Conservation (phyloP, 2,797 vertebrate genomes). For the Cetoscarus ocellatus region DNA sequence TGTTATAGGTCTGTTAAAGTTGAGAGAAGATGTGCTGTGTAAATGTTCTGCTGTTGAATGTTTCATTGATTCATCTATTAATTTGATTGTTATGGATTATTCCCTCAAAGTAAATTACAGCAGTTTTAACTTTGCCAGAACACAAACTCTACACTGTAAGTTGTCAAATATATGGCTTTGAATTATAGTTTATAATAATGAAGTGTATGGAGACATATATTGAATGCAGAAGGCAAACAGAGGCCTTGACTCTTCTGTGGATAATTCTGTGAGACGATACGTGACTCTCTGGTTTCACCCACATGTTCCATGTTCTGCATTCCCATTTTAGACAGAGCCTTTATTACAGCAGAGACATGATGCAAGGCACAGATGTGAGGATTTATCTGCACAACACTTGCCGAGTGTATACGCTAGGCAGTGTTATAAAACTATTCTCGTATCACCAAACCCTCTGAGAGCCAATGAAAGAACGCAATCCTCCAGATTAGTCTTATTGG, state of each 20-base stretch:
- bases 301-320: constrained; percentile 49
- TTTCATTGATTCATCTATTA: too few species aligned
- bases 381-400: constrained; percentile 52
- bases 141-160: too few species aligned
- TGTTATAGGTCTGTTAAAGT: too few species aligned
- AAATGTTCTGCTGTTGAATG: too few species aligned
- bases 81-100: too few species aligned
- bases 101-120: too few species aligned
- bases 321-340: constrained; percentile 46
- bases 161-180: too few species aligned
- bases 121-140: too few species aligned
- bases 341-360: constrained; percentile 49
- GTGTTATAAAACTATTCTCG: constrained; percentile 55
- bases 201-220: too few species aligned
- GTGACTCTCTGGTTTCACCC: constrained; percentile 52
- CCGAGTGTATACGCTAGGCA: constrained; percentile 52
- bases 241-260: neutral
- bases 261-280: constrained; percentile 30
- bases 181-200: too few species aligned
- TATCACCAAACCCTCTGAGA: constrained; percentile 48
- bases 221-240: neutral
- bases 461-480: constrained; percentile 56
- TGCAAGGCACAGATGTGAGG: constrained; percentile 58
- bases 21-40: too few species aligned
- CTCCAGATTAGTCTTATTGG: constrained; percentile 63